Evolutionary conservation across 1,140 invertebrate species (phyloP).

Genomic region (Hirudo medicinalis): DNA sequence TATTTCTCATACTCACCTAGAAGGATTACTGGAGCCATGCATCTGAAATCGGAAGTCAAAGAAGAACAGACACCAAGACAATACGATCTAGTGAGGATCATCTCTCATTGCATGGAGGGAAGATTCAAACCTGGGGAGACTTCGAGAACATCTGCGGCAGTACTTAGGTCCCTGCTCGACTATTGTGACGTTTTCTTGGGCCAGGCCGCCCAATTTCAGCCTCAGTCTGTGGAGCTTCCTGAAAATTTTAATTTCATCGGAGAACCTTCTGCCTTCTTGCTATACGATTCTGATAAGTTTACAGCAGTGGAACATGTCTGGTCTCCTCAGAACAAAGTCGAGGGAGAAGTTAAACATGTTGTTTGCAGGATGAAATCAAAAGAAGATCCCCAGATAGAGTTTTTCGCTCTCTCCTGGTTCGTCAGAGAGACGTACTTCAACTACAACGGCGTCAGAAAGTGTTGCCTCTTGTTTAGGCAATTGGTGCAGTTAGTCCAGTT

Average conservation of each 20-base stretch:
- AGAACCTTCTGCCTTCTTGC: neutral
- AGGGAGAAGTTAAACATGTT: neutral
- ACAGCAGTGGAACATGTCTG: neutral
- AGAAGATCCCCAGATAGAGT: neutral
- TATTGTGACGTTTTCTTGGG: neutral
- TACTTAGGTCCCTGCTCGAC: neutral
- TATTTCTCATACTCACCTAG: no score
- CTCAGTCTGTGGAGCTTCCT: neutral
- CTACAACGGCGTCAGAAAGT: conserved; percentile 1
- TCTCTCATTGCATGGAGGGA: conserved; percentile 4
- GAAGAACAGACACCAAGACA: neutral
- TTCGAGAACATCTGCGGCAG: conserved; percentile 2
- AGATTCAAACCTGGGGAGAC: conserved; percentile 9
- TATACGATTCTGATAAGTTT: neutral
- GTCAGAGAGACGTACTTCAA: neutral
- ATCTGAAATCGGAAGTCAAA: neutral
- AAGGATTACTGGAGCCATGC: neutral
- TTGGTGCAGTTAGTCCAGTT: neutral
- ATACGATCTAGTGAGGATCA: neutral
- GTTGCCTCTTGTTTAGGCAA: neutral
- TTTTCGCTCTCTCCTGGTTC: conserved; percentile 10
- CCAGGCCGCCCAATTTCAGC: conserved; percentile 4
- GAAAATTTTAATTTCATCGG: conserved; percentile 4
- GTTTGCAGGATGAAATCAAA: conserved; percentile 5
- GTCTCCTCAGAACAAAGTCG: conserved; percentile 4